These are phyloP conservation scores for Lepas anatifera DNA, from an alignment of 2,888 invertebrate species.

Conservation along the genomic window DNA sequence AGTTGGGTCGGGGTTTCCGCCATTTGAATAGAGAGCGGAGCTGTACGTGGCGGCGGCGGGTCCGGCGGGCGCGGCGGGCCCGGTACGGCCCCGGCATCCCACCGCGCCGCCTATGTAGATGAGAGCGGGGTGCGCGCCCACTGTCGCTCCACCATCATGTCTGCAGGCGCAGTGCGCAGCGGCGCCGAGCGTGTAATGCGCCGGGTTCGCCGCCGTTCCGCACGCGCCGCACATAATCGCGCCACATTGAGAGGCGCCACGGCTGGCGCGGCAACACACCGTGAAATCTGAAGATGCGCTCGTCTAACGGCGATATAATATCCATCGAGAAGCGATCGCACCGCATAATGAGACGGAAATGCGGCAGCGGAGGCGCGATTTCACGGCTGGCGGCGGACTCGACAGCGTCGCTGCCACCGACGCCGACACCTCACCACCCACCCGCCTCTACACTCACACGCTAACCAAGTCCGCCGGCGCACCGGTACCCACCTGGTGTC, in stretches of 20 bases:
- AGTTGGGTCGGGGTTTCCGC: not conserved
- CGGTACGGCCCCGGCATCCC: not conserved
- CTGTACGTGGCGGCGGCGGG: not conserved
- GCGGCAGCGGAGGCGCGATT: not conserved
- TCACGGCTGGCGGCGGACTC: not conserved
- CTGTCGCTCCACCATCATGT: not conserved
- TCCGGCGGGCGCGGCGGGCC: not conserved
- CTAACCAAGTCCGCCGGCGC: no score
- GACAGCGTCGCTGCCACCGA: no score
- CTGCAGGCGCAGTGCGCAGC: not conserved
- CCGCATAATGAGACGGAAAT: not conserved
- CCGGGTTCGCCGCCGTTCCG: not conserved
- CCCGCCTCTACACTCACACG: no score
- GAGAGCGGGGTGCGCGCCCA: not conserved
- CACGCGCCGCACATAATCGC: conserved; percentile 6
- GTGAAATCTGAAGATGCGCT: conserved; percentile 11
- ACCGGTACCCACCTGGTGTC: no score
- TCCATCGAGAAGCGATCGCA: not conserved
- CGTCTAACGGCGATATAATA: conserved; percentile 7
- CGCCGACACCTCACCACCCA: no score
- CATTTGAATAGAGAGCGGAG: not conserved
- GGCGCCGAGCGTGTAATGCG: not conserved
- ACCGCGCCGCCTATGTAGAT: not conserved
- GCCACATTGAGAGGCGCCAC: not conserved
- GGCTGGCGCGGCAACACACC: not conserved